These are phyloP conservation scores for Onchidella celtica DNA, from an alignment of 2,888 invertebrate genomes.

Conservation along the genomic window DNA sequence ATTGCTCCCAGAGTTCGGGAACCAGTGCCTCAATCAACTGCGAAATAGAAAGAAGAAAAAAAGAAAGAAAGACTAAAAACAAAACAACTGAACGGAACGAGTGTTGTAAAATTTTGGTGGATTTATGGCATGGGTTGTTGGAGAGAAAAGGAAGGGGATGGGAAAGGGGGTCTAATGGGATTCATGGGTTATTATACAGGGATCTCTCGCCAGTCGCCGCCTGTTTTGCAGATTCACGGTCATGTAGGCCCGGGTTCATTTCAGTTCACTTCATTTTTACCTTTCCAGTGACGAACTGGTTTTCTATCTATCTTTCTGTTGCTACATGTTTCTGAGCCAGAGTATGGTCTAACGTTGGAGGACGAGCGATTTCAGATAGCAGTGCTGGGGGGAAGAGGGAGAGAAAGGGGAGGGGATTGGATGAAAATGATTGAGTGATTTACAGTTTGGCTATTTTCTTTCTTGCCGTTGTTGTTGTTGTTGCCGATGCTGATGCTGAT, in stretches of 20 bases:
- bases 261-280: conserved; percentile 31
- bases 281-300: not conserved
- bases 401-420: no score
- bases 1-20: not conserved
- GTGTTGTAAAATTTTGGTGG: not conserved
- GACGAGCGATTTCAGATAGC: not conserved
- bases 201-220: not conserved
- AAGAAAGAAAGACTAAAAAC: not conserved
- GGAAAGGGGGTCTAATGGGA: no score
- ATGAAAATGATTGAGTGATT: conserved; percentile 13
- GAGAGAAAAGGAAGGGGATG: not conserved
- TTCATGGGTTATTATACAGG: conserved; percentile 9
- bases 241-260: not conserved
- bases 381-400: no score
- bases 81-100: no score
- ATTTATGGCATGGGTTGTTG: not conserved
- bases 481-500: no score
- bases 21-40: not conserved
- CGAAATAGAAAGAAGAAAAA: not conserved
- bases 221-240: conserved; percentile 5
- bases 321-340: no score
- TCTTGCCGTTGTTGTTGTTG: no score
- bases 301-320: not conserved
- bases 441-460: no score
- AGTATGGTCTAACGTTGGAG: not conserved